Percentiles rank a stretch among this genome's conserved stretches.
These are phyloP conservation scores for Andricus curvator DNA, from an alignment of 2,888 invertebrate genomes.

Conservation along the genomic window DNA sequence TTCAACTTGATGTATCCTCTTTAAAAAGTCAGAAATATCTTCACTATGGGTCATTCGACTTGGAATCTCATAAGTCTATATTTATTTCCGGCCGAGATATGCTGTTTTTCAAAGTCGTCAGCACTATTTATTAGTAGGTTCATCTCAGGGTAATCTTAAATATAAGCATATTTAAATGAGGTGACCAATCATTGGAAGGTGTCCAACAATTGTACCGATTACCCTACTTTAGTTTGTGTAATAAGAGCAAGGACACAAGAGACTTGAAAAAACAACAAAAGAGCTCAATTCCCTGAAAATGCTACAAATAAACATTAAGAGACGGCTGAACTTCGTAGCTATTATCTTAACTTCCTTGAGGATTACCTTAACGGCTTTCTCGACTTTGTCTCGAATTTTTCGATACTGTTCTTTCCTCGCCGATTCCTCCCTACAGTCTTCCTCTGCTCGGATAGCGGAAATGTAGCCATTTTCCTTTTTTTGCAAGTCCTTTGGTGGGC, in stretches of 20 bases:
- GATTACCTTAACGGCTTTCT: slow-evolving; percentile 65
- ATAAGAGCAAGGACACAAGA: not conserved
- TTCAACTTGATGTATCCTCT: too few relatives aligned
- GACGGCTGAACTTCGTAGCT: not conserved
- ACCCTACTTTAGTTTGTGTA: too few relatives aligned
- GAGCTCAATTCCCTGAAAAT: not conserved
- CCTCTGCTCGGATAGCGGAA: slow-evolving; percentile 27
- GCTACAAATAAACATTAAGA: not conserved
- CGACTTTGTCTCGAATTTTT: slow-evolving; percentile 65
- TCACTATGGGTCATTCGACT: too few relatives aligned
- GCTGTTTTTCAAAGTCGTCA: too few relatives aligned
- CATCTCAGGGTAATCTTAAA: too few relatives aligned
- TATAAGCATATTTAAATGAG: too few relatives aligned
- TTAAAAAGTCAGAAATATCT: too few relatives aligned
- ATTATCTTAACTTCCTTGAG: not conserved
- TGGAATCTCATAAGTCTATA: too few relatives aligned
- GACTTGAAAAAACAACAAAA: not conserved
- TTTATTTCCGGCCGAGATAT: too few relatives aligned
- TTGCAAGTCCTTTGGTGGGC: slow-evolving; percentile 51
- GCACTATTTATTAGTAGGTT: too few relatives aligned
- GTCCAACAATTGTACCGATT: too few relatives aligned
- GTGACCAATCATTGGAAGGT: too few relatives aligned
- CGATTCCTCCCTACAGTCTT: slow-evolving; percentile 53
- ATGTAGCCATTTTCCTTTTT: slow-evolving; percentile 52
- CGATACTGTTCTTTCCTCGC: slow-evolving; percentile 61